Evolutionary conservation across 2,888 invertebrate genomes (phyloP).

Genomic region (Phragmatobia fuliginosa): DNA sequence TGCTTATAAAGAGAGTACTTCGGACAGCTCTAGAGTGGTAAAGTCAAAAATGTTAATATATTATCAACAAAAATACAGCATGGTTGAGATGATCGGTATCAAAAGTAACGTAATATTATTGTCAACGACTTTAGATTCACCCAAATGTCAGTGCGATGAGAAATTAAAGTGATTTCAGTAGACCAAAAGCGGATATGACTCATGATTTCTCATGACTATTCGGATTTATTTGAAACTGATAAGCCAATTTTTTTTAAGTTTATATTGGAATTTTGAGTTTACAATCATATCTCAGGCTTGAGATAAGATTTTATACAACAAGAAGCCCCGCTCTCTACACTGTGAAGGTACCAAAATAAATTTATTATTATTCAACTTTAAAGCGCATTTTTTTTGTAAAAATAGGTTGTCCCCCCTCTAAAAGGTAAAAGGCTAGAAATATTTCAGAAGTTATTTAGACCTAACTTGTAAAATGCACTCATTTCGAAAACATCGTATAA

Average conservation of each 20-base stretch:
- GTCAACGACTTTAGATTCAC: not conserved
- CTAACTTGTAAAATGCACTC: too few species aligned
- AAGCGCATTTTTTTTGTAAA: too few species aligned
- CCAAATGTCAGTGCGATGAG: not conserved
- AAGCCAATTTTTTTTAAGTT: not conserved
- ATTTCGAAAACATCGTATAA: too few species aligned
- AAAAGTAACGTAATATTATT: not conserved
- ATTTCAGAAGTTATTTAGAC: too few species aligned
- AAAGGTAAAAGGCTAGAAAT: too few species aligned
- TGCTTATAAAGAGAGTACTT: not conserved
- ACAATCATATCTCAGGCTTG: not conserved
- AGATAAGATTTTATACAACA: not conserved
- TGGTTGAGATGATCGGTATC: not conserved
- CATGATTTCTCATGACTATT: not conserved
- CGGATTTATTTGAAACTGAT: not conserved
- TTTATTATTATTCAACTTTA: too few species aligned
- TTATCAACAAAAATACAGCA: not conserved
- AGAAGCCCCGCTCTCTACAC: not conserved
- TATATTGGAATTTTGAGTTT: not conserved
- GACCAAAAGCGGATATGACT: constrained; percentile 6
- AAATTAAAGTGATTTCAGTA: constrained; percentile 1
- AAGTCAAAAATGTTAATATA: not conserved
- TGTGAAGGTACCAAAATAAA: not conserved
- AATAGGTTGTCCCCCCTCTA: too few species aligned
- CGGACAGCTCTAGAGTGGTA: not conserved